Evolutionary conservation across 2,113 vertebrate genomes (phyloP).

Genomic region (Brachypteracias leptosomus): DNA sequence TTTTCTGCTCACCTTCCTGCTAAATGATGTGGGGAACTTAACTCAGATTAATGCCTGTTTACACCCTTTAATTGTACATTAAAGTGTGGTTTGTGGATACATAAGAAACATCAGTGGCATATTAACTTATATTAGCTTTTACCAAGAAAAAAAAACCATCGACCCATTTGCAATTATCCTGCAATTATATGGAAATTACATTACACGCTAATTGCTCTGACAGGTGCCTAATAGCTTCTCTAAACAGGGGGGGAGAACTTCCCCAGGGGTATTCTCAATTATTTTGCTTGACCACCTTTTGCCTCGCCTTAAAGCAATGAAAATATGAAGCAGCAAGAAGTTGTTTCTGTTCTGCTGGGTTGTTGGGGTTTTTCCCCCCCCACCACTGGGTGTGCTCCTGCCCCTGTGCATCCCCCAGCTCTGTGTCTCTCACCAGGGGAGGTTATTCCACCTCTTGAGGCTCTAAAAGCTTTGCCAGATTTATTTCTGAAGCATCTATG

Average conservation of each 20-base stretch:
- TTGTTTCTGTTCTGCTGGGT: not conserved
- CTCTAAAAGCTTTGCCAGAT: not conserved
- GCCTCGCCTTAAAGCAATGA: not conserved
- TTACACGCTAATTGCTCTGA: constrained; percentile 23
- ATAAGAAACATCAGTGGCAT: not conserved
- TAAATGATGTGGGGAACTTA: not conserved
- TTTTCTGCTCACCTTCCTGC: not conserved
- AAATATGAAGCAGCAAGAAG: accelerated
- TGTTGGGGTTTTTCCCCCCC: not conserved
- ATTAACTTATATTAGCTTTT: constrained; percentile 9
- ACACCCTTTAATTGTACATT: constrained; percentile 5
- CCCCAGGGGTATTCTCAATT: not conserved
- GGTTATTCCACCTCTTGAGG: not conserved
- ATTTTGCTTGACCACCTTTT: constrained; percentile 4
- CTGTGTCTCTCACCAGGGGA: accelerated
- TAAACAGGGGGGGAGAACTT: not conserved
- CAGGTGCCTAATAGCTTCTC: constrained; percentile 50
- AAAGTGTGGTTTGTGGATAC: not conserved
- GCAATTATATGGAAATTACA: constrained; percentile 51
- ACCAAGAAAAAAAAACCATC: not conserved
- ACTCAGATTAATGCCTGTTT: not conserved
- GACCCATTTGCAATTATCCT: constrained; percentile 24
- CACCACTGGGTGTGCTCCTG: not conserved
- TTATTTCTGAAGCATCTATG: accelerated
- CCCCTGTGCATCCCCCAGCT: not conserved